Conservation (phyloP, 2,888 invertebrate genomes). For the Hydropsyche betteni region DNA sequence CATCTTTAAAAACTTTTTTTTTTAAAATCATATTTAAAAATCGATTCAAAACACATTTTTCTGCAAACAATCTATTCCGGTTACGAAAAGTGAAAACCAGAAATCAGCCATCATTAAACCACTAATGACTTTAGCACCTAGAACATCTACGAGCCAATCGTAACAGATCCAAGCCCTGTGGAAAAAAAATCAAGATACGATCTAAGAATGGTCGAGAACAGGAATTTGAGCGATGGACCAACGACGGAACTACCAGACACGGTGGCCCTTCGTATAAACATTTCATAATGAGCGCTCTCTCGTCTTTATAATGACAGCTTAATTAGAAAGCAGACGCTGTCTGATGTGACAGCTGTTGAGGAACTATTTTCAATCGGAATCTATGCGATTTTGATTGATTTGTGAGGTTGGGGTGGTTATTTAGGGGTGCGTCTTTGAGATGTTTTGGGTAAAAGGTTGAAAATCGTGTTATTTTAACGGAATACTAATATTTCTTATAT, state of each 20-base stretch:
- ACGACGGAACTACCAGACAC: not conserved
- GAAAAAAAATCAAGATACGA: slow-evolving; percentile 5
- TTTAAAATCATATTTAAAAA: not conserved
- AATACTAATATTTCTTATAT: too few relatives aligned
- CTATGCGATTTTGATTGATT: not conserved
- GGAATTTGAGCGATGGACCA: slow-evolving; percentile 16
- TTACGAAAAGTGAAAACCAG: too few relatives aligned
- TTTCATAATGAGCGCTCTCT: slow-evolving; percentile 34
- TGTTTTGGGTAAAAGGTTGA: too few relatives aligned
- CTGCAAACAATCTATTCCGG: too few relatives aligned
- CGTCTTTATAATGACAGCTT: slow-evolving; percentile 33
- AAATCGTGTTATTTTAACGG: too few relatives aligned
- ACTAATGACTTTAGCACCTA: not conserved
- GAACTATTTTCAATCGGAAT: not conserved
- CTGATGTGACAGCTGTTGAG: slow-evolving; percentile 13
- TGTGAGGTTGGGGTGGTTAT: not conserved
- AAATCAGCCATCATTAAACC: too few relatives aligned
- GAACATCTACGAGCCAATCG: not conserved
- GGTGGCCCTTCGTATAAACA: slow-evolving; percentile 29
- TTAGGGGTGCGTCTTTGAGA: not conserved
- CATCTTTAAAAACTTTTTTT: not conserved
- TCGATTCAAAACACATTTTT: too few relatives aligned
- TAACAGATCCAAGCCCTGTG: not conserved
- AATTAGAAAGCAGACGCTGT: slow-evolving; percentile 26
- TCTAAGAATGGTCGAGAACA: not conserved